Evolutionary conservation across 2,888 invertebrate species (phyloP).

Genomic region (Mythimna loreyi): DNA sequence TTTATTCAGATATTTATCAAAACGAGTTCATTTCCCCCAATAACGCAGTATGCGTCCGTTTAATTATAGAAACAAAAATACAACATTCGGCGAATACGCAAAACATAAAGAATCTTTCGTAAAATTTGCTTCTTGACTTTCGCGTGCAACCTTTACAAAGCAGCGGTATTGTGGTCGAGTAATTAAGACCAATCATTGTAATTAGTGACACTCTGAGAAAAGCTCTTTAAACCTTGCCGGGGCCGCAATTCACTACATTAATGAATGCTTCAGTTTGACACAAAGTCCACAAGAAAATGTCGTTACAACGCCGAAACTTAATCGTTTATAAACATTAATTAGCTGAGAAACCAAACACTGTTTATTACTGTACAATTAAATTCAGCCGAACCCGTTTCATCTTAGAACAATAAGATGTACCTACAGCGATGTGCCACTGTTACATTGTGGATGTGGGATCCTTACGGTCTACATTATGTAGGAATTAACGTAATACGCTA

Average conservation of each 20-base stretch:
- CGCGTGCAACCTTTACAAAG: constrained; percentile 6
- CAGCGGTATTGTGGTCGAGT: constrained; percentile 10
- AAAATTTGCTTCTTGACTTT: background rate
- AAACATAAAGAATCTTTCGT: background rate
- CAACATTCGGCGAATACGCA: background rate
- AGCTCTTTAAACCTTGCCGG: constrained; percentile 7
- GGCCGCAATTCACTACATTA: background rate
- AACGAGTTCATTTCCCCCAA: constrained; percentile 20
- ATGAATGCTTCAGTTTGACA: constrained; percentile 11
- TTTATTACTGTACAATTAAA: too few species aligned
- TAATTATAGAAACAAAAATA: constrained; percentile 9
- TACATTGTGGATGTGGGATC: background rate
- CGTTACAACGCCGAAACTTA: background rate
- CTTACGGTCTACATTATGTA: background rate
- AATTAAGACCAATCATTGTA: constrained; percentile 44
- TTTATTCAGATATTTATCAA: constrained; percentile 5
- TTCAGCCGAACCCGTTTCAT: background rate
- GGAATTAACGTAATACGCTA: background rate
- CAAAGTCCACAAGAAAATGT: constrained; percentile 7
- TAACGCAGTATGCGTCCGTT: constrained; percentile 4
- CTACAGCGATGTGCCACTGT: background rate
- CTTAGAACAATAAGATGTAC: background rate
- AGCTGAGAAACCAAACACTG: background rate
- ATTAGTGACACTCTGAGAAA: constrained; percentile 28
- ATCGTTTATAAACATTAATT: background rate